Conservation (phyloP, 2,797 vertebrate species). For the Bucorvus abyssinicus region DNA sequence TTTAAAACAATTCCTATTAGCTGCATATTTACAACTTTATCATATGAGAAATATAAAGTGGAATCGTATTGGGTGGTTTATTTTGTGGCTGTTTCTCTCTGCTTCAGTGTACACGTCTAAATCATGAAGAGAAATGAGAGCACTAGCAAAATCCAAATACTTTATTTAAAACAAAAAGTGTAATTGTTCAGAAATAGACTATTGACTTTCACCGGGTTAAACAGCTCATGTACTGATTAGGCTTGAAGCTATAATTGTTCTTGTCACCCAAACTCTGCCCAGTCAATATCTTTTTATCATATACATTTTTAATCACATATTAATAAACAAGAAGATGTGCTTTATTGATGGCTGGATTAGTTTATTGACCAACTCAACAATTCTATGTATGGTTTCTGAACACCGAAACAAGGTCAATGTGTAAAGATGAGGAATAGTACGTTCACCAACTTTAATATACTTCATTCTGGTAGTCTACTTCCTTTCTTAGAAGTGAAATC, state of each 20-base stretch:
- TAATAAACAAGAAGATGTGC: slow-evolving; percentile 84
- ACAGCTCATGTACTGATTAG: slow-evolving; percentile 72
- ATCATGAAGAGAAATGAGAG: slow-evolving; percentile 49
- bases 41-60: neutral
- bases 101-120: neutral
- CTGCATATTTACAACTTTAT: slow-evolving; percentile 18
- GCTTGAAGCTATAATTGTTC: slow-evolving; percentile 76
- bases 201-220: slow-evolving; percentile 71
- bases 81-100: slow-evolving; percentile 12
- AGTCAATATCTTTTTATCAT: slow-evolving; percentile 84
- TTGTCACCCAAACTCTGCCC: slow-evolving; percentile 76
- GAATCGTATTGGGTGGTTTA: slow-evolving; percentile 30
- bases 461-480: neutral
- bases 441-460: slow-evolving; percentile 50
- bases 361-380: slow-evolving; percentile 78
- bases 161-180: slow-evolving; percentile 58
- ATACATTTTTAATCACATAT: slow-evolving; percentile 86
- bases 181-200: slow-evolving; percentile 74
- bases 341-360: slow-evolving; percentile 83
- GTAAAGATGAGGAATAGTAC: slow-evolving; percentile 65
- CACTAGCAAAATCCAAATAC: slow-evolving; percentile 48
- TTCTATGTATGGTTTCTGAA: slow-evolving; percentile 71
- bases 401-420: slow-evolving; percentile 80
- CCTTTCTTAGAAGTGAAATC: neutral
- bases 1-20: slow-evolving; percentile 11